phyloP scores from a whole-genome alignment of 2,113 vertebrate genomes.

The Trematocara variabile region DNA sequence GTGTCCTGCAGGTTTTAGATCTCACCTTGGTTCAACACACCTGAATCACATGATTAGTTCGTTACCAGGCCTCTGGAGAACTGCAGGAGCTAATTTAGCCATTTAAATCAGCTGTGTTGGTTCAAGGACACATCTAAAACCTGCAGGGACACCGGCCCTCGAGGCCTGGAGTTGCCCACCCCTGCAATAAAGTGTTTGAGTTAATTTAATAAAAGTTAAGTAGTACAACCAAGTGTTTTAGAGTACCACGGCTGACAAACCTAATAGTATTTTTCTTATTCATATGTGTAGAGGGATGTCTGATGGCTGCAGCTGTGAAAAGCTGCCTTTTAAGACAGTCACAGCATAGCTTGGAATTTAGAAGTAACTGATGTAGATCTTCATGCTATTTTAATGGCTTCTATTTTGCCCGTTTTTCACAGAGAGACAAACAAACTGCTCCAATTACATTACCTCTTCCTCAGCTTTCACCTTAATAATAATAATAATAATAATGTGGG shows the following conservation, averaged over 20 bases:
- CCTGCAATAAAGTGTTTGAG: background rate
- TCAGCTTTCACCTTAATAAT: background rate
- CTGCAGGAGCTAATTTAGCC: too few species aligned
- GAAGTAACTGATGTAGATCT: background rate
- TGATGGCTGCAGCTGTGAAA: background rate
- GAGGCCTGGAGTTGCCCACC: too few species aligned
- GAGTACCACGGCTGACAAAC: background rate
- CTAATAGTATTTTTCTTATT: rapidly evolving
- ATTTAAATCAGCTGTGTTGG: too few species aligned
- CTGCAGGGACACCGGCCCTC: too few species aligned
- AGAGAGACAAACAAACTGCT: background rate
- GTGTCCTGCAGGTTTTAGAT: too few species aligned
- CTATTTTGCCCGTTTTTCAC: background rate
- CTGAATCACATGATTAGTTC: too few species aligned
- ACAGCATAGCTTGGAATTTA: background rate
- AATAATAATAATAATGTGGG: background rate
- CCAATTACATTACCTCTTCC: background rate
- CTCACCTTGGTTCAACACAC: too few species aligned
- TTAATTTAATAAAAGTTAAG: background rate
- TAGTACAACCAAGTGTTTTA: background rate
- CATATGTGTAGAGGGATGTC: background rate
- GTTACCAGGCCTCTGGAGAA: too few species aligned
- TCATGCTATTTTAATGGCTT: background rate
- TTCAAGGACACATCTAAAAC: too few species aligned
- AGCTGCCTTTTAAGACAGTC: background rate